Base-by-base conservation (phyloP, 2,113 vertebrate genomes). In the Xyrauchen texanus region DNA sequence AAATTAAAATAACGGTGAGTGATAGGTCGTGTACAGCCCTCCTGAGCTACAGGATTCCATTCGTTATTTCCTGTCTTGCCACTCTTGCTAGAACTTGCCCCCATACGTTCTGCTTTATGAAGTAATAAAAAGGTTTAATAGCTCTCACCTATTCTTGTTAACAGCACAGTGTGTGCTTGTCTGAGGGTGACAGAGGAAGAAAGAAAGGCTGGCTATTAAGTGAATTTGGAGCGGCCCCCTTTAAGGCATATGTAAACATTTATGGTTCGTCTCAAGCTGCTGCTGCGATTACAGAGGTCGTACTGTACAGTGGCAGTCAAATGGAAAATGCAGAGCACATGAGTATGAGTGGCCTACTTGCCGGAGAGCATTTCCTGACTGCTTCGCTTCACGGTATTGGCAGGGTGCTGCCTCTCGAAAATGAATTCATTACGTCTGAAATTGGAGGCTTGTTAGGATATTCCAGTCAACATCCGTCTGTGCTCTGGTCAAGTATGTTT, bases 281-380 rank as follows among this genome's bases (percentile, higher is more conserved):
- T 49, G 53, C 67, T 49, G 67, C 71, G 67, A 70, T 62, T 62
- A 79, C 77, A 79, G 58, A 63, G 77, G 49, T 34, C 9, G n/a
- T 62, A 79, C 67, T 79, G 77, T 79, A 79, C 66, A 61, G 42
- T 34, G 68, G 77, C 77, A 79, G 77, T 71, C 68, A 71, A 45
- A 79, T 71, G 77, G 68, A 79, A 79, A 79, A 79, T 63, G 68
- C 77, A 79, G 70, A 73, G 70, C 70, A 73, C 70, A 73, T 73
- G 70, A 61, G 70, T 73, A 45, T 73, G 70, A 73, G 70, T 73
- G 70, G 70, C 70, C 70, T 73, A 61, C 70, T 60, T 73, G 70
- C 70, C 34, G 13, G 55, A 60, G 51, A 53, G 51, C 51, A 70
- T 70, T 55, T 70, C 47, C 68, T 15, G 4, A 57, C 52, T 4